A percentile compares a stretch with the other conserved stretches of the same genome.
These are phyloP conservation scores for Gasterosteus nipponicus DNA, from an alignment of 2,113 vertebrate genomes.

Conservation along the genomic window DNA sequence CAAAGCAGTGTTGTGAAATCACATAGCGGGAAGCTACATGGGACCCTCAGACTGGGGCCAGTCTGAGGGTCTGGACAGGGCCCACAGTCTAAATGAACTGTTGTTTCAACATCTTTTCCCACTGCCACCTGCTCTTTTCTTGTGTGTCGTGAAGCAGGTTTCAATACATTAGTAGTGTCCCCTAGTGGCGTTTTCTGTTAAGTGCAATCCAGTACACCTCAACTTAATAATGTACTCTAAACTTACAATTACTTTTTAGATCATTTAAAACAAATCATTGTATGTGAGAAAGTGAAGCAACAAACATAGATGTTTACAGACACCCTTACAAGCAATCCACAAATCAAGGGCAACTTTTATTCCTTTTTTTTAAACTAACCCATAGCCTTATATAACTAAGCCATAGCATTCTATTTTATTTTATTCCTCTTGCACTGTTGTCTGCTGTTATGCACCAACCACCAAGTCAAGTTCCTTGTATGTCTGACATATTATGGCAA, in stretches of 20 bases:
- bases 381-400: no score
- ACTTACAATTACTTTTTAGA: neutral
- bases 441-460: no score
- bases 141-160: neutral
- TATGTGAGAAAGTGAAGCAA: neutral
- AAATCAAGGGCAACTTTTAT: neutral
- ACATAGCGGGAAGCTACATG: constrained; percentile 17
- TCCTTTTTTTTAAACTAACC: no score
- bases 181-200: constrained; percentile 55
- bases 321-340: neutral
- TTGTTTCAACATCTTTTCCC: neutral
- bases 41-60: neutral
- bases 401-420: no score
- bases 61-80: constrained; percentile 10
- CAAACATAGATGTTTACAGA: neutral
- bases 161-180: constrained; percentile 38
- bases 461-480: no score
- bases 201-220: constrained; percentile 2
- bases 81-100: neutral
- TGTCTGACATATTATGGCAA: no score
- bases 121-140: constrained; percentile 31
- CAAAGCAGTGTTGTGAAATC: constrained; percentile 31
- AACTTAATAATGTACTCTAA: neutral
- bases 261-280: neutral
- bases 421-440: no score